Percentiles rank a stretch among this genome's conserved stretches.
These are phyloP conservation scores for Buceros bicornis DNA, from an alignment of 2,797 vertebrate genomes.

Conservation along the genomic window DNA sequence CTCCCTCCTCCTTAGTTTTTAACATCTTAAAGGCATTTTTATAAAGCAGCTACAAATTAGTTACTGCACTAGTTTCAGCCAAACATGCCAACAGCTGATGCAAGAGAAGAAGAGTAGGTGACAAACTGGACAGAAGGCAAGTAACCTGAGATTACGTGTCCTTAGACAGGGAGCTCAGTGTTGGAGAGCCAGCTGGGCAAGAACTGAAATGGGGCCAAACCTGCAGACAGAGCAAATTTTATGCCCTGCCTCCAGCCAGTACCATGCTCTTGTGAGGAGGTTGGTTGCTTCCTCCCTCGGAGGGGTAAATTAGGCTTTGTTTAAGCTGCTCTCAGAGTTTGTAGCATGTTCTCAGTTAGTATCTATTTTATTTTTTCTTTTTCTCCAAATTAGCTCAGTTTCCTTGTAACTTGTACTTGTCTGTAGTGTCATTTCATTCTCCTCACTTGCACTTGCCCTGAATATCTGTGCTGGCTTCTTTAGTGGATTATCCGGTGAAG, in stretches of 20 bases:
- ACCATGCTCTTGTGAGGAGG: not conserved
- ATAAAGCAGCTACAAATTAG: not conserved
- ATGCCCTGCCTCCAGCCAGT: not conserved
- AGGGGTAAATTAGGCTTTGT: not conserved
- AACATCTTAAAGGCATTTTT: not conserved
- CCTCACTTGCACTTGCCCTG: rapidly evolving
- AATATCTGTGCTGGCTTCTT: not conserved
- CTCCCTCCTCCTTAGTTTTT: not conserved
- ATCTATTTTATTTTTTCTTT: not conserved
- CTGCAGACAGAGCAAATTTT: not conserved
- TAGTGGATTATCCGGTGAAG: not conserved
- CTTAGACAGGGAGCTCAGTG: not conserved
- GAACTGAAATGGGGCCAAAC: not conserved
- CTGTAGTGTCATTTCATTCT: not conserved
- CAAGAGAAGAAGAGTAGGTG: not conserved
- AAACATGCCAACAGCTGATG: not conserved
- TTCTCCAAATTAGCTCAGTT: not conserved
- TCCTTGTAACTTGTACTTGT: not conserved
- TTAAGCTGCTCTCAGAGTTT: not conserved
- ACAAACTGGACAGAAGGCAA: not conserved
- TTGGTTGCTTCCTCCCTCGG: not conserved
- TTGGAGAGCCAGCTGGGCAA: rapidly evolving
- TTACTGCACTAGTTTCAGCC: not conserved
- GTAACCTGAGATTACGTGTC: not conserved
- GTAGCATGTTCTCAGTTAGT: not conserved